phyloP scores from a whole-genome alignment of 2,113 vertebrate genomes.

The Vicugna pacos region DNA sequence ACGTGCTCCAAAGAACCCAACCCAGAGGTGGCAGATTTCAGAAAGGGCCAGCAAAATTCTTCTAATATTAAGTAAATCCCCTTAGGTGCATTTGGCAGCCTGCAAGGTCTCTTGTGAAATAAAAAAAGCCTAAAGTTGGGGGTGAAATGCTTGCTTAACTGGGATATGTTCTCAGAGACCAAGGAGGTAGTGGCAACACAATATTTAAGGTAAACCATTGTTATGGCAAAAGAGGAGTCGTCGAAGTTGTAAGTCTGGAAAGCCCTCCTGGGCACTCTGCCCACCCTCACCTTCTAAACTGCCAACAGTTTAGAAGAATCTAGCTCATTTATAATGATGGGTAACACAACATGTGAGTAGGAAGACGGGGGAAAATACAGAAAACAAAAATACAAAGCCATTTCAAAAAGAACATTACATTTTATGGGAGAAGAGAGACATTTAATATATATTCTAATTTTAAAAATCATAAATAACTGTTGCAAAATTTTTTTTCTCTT shows the following conservation, averaged over 20 bases:
- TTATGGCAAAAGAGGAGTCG: background rate
- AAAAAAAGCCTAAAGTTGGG: background rate
- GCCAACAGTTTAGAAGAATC: background rate
- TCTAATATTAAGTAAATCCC: background rate
- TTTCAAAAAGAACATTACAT: background rate
- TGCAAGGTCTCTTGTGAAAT: background rate
- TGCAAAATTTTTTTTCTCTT: background rate
- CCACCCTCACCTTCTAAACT: background rate
- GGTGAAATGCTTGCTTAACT: background rate
- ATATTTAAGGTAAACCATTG: background rate
- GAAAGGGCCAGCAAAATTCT: background rate
- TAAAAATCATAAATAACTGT: background rate
- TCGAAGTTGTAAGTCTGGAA: slow-evolving; percentile 25
- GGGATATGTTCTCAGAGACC: background rate
- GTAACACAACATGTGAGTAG: background rate
- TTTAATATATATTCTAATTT: background rate
- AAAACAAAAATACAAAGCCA: background rate
- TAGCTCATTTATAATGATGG: background rate
- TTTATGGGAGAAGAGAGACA: background rate
- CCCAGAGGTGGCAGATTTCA: background rate
- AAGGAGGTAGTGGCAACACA: background rate
- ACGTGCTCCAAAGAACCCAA: background rate
- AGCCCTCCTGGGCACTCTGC: background rate
- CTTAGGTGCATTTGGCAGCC: background rate
- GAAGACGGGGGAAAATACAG: background rate